These are phyloP conservation scores for Sebastes baramenuke DNA, from an alignment of 2,797 vertebrate genomes.

Conservation along the genomic window DNA sequence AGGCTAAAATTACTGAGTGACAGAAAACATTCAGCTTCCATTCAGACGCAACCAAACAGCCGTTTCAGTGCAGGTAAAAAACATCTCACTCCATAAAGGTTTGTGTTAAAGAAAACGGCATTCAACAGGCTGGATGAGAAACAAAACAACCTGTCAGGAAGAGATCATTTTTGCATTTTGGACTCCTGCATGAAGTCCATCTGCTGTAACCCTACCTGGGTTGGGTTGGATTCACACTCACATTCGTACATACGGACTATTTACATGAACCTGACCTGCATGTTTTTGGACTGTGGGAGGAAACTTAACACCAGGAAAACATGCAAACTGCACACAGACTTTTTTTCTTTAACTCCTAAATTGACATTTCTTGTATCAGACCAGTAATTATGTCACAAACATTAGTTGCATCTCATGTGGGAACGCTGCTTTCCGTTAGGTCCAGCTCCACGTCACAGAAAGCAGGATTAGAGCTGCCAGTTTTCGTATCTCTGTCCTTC, in stretches of 20 bases:
- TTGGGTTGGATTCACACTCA: constrained; percentile 65
- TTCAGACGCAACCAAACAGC: not conserved
- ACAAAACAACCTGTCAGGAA: not conserved
- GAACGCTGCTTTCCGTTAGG: constrained; percentile 52
- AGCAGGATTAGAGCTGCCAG: constrained; percentile 84
- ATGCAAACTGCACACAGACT: not conserved
- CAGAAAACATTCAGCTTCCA: not conserved
- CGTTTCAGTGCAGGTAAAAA: not conserved
- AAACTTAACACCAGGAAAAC: not conserved
- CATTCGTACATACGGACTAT: not conserved
- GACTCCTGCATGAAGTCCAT: not conserved
- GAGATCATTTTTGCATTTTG: not conserved
- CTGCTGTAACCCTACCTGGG: constrained; percentile 63
- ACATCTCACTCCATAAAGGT: not conserved
- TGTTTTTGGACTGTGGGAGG: not conserved
- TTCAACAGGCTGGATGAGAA: not conserved
- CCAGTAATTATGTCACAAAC: not conserved
- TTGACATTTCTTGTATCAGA: not conserved
- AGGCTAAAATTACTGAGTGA: not conserved
- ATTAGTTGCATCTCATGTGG: constrained; percentile 5
- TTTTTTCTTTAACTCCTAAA: not conserved
- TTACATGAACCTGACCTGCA: not conserved
- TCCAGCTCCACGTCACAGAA: constrained; percentile 88
- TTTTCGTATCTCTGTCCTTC: constrained; percentile 45
- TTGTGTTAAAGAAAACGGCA: not conserved